These are phyloP conservation scores for Cosmia trapezina DNA, from an alignment of 2,888 invertebrate species.

Conservation along the genomic window DNA sequence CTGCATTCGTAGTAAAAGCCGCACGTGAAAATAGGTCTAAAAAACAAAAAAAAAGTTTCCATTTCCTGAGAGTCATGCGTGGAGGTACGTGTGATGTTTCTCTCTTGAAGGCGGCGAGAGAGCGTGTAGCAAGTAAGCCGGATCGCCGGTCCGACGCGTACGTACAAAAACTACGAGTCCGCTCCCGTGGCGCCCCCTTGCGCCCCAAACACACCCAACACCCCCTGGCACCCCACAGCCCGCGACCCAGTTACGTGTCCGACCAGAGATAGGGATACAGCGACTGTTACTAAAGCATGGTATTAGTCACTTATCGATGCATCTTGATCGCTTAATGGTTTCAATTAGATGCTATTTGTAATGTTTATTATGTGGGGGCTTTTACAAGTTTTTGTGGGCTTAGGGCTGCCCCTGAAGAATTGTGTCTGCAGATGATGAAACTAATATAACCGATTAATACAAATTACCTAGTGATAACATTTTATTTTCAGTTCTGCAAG, in stretches of 20 bases:
- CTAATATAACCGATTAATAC: not conserved
- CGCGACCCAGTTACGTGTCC: conserved; percentile 80
- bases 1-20: conserved; percentile 42
- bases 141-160: conserved; percentile 81
- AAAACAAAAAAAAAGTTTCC: conserved; percentile 50
- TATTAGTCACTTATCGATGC: conserved; percentile 58
- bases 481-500: not conserved
- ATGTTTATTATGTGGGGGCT: conserved; percentile 47
- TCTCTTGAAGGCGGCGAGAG: conserved; percentile 74
- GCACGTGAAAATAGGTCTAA: conserved; percentile 27
- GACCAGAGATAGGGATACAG: conserved; percentile 66
- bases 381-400: conserved; percentile 15
- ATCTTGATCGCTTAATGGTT: conserved; percentile 60
- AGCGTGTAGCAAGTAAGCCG: conserved; percentile 75
- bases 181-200: conserved; percentile 66
- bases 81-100: conserved; percentile 69
- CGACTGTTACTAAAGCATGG: conserved; percentile 59
- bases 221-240: conserved; percentile 63
- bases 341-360: conserved; percentile 50
- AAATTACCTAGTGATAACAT: not conserved
- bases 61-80: conserved; percentile 64
- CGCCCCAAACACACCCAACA: conserved; percentile 44
- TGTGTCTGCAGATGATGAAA: not conserved
- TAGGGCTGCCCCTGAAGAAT: conserved; percentile 6
- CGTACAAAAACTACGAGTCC: conserved; percentile 82